A percentile compares a stretch with the other conserved stretches of the same genome.
Evolutionary conservation across 2,113 vertebrate genomes (phyloP).

Genomic region (Osmerus mordax): DNA sequence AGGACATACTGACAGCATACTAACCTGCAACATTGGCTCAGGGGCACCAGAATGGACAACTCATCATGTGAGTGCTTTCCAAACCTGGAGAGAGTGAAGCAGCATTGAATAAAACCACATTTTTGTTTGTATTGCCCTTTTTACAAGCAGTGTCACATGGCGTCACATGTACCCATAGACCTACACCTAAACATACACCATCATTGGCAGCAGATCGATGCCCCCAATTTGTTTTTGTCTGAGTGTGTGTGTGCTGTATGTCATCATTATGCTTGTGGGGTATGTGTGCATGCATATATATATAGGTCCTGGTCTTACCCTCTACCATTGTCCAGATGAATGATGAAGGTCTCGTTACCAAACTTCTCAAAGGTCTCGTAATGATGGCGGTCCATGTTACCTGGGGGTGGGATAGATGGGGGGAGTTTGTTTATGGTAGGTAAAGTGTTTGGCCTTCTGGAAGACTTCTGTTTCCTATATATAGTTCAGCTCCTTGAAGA

Average conservation of each 20-base stretch:
- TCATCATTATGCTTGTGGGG: not conserved
- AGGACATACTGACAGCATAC: constrained; percentile 4
- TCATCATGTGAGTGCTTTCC: constrained; percentile 96
- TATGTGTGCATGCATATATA: not conserved
- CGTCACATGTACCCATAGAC: too few relatives aligned
- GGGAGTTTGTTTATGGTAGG: too few relatives aligned
- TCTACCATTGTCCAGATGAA: constrained; percentile 95
- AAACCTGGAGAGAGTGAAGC: constrained; percentile 72
- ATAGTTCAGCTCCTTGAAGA: too few relatives aligned
- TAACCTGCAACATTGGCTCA: constrained; percentile 97
- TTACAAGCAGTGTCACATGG: too few relatives aligned
- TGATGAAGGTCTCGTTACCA: constrained; percentile 94
- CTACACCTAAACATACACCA: constrained; percentile 6
- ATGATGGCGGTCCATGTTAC: constrained; percentile 99
- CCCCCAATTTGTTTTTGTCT: not conserved
- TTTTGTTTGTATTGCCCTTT: not conserved
- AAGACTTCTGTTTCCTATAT: too few relatives aligned
- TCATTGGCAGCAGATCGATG: not conserved
- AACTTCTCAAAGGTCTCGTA: constrained; percentile 99
- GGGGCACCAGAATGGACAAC: constrained; percentile 91
- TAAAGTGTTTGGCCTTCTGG: too few relatives aligned
- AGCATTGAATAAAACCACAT: not conserved
- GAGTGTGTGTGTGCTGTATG: not conserved
- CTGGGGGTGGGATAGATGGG: constrained; percentile 54
- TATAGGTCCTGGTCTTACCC: constrained; percentile 73